phyloP scores from a whole-genome alignment of 2,113 vertebrate species.

The Ammodytes dubius region DNA sequence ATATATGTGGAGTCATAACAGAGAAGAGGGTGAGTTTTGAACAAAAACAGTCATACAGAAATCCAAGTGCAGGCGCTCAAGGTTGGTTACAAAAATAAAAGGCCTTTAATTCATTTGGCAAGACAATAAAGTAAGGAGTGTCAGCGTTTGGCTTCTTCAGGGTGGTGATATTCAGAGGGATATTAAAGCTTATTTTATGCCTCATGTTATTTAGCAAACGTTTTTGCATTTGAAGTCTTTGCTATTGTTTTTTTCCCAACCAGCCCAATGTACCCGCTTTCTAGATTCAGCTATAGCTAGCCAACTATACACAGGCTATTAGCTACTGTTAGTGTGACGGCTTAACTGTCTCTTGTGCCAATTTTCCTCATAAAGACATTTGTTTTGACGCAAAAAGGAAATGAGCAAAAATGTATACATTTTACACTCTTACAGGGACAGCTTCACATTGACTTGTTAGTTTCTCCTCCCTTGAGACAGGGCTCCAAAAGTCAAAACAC shows the following conservation, averaged over 20 bases:
- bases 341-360: no score
- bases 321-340: no score
- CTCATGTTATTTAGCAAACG: neutral
- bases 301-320: neutral
- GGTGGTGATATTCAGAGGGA: neutral
- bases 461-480: conserved; percentile 13
- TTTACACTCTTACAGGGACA: neutral
- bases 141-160: neutral
- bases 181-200: neutral
- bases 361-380: neutral
- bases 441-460: conserved; percentile 12
- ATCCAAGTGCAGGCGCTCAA: no score
- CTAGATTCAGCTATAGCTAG: no score
- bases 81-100: no score
- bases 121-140: no score
- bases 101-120: no score
- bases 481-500: conserved; percentile 50
- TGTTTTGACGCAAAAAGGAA: no score
- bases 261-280: neutral
- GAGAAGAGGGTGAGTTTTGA: no score
- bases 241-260: neutral
- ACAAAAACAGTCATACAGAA: no score
- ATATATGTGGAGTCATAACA: no score
- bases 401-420: no score
- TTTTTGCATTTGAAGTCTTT: neutral